These are phyloP conservation scores for Empidonax traillii DNA, from an alignment of 2,113 vertebrate genomes.

Conservation along the genomic window DNA sequence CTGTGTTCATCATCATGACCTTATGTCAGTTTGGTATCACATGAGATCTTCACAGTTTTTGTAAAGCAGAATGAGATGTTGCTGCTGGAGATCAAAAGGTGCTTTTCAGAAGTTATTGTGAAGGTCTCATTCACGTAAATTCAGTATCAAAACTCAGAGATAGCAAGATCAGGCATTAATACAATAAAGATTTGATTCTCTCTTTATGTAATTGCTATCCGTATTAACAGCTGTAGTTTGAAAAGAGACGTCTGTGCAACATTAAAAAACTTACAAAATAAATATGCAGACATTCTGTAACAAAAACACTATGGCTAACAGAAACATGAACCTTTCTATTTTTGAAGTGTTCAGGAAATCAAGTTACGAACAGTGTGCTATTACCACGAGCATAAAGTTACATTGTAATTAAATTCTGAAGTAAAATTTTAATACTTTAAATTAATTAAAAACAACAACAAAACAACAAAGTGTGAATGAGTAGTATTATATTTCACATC, in stretches of 20 bases:
- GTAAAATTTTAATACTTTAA: background rate
- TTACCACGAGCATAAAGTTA: background rate
- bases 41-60: background rate
- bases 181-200: background rate
- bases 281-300: background rate
- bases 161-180: background rate
- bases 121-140: background rate
- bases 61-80: background rate
- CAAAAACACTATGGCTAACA: background rate
- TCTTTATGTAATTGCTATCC: background rate
- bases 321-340: background rate
- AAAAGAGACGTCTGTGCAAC: background rate
- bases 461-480: background rate
- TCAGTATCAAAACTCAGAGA: background rate
- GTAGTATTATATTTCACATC: constrained; percentile 24
- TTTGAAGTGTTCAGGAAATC: background rate
- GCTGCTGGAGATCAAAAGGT: background rate
- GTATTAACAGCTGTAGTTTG: background rate
- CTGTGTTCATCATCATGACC: background rate
- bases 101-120: background rate
- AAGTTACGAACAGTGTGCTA: background rate
- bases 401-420: constrained; percentile 11
- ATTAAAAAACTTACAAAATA: background rate
- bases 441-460: constrained; percentile 27
- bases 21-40: background rate